Base-by-base conservation (phyloP, 2,888 invertebrate species). In the Nomada ferruginata region DNA sequence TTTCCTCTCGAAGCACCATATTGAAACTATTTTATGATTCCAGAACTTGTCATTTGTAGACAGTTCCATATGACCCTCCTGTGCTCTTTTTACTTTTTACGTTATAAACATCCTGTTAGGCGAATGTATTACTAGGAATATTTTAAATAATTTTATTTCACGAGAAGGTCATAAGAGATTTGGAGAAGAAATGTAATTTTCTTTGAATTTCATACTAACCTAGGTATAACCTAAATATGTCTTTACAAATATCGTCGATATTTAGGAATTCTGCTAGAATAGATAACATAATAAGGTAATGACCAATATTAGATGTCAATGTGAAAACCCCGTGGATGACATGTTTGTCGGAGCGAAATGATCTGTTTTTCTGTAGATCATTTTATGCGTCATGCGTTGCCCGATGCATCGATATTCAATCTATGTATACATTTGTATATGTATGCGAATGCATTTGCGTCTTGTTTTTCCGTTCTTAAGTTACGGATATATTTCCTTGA, bases 181-280 rank as follows among this genome's bases (percentile, higher is more conserved):
- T 44, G 26, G 36, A 3, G 4, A n/a, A 26, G 13, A 47, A 47
- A 47, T 42, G 3, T 2, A n/a, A 7, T 23, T 20, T 50, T 0
- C 10, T 0, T 0, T 26, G 2, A 53, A 53, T 47, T 53, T 18
- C 42, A 36, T 50, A 2, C 18, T 79, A 55, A 79, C 47, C 53
- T 50, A 11, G 5, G 15, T 52, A 65, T 78, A 78, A 79, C 70
- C 79, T 79, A 70, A 65, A 65, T 64, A 65, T 64, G 52, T 66
- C 29, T 18, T 29, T 60, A 44, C n/a, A 59, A 63, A 57, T 69
- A 79, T 60, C 52, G 52, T 64, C 18, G 26, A 53, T 64, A 29
- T 26, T 53, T 42, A 11, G 11, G 11, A 11, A 29, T 23, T 11
- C 5, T 65, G 47, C 5, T n/a, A 44, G 2, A 53, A 29, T 26